Evolutionary conservation across 2,888 invertebrate genomes (phyloP).

Genomic region (Stenichneumon culpator): DNA sequence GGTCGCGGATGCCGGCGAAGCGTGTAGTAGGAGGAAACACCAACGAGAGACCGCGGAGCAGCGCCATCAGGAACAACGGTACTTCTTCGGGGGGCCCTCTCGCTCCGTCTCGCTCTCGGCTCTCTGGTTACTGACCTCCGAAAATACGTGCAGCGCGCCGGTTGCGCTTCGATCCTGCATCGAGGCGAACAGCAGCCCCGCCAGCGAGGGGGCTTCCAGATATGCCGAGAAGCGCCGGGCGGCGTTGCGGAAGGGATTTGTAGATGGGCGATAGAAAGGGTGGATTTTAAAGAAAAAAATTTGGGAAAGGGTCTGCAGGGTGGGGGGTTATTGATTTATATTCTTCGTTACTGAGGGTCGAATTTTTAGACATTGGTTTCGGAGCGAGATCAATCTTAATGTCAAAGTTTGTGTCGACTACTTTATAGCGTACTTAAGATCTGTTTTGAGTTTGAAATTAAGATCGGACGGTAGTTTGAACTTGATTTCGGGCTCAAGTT

Average conservation of each 20-base stretch:
- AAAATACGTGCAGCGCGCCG: conserved; percentile 76
- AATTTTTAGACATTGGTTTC: no score
- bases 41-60: conserved; percentile 42
- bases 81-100: conserved; percentile 78
- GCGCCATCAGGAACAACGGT: conserved; percentile 82
- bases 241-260: not conserved
- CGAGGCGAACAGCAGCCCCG: no score
- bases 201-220: no score
- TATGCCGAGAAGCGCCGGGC: not conserved
- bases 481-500: no score
- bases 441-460: no score
- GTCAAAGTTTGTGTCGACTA: no score
- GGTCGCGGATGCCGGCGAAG: conserved; percentile 36
- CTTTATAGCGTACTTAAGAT: no score
- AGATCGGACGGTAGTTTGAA: no score
- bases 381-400: no score
- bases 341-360: no score
- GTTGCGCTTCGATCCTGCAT: conserved; percentile 18
- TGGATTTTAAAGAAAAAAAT: not conserved
- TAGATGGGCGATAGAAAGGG: not conserved
- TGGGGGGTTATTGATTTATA: no score
- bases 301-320: no score
- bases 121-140: conserved; percentile 85
- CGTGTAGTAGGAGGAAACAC: conserved; percentile 8
- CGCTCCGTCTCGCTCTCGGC: conserved; percentile 76